These are phyloP conservation scores for Lasioglossum morio DNA, from an alignment of 2,888 invertebrate genomes.

Conservation along the genomic window DNA sequence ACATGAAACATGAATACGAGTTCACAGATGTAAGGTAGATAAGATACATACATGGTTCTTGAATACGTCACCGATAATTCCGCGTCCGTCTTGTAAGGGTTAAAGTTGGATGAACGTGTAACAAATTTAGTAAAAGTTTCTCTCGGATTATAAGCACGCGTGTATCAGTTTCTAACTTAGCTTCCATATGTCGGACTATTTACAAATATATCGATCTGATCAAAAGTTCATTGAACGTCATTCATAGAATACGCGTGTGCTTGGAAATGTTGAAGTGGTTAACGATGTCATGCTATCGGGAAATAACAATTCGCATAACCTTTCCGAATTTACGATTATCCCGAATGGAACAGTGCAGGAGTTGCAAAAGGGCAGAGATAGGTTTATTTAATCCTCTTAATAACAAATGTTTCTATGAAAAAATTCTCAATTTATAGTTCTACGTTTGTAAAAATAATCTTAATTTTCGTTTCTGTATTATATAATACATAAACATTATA, in stretches of 20 bases:
- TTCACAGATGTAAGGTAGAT: not conserved
- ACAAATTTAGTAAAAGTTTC: constrained; percentile 33
- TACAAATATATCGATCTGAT: constrained; percentile 1
- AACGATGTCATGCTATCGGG: not conserved
- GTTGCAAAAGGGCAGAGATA: not conserved
- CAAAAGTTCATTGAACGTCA: constrained; percentile 8
- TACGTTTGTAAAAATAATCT: not conserved
- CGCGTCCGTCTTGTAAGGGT: constrained; percentile 1
- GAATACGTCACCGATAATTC: constrained; percentile 6
- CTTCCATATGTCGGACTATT: not conserved
- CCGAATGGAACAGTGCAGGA: not conserved
- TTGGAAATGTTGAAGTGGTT: constrained; percentile 5
- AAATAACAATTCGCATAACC: not conserved
- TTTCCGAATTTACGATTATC: not conserved
- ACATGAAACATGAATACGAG: not conserved
- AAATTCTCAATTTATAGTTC: not conserved
- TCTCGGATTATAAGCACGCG: constrained; percentile 26
- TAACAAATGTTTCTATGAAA: not conserved
- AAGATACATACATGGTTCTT: not conserved
- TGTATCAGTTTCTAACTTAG: constrained; percentile 9
- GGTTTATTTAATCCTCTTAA: not conserved
- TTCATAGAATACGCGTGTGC: not conserved
- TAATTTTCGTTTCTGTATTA: not conserved
- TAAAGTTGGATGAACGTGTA: constrained; percentile 31
- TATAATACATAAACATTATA: not conserved